Percentiles rank a stretch among this genome's conserved stretches.
Evolutionary conservation across 2,888 invertebrate genomes (phyloP).

Genomic region (Hemithea aestivaria): DNA sequence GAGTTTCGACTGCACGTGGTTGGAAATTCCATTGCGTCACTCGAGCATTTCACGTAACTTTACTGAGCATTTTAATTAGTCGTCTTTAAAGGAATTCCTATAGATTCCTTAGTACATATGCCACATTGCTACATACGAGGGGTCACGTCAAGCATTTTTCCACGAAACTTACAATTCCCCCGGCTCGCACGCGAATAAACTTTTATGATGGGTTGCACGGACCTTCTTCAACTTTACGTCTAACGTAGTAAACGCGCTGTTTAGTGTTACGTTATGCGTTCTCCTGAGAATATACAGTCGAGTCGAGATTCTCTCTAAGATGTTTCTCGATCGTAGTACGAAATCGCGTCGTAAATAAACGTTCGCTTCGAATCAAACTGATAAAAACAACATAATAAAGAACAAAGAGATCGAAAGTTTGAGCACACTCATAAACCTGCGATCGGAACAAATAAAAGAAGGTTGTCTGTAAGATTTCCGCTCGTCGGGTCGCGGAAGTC

Average conservation of each 20-base stretch:
- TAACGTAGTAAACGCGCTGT: slow-evolving; percentile 18
- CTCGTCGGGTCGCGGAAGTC: slow-evolving; percentile 4
- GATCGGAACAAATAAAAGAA: slow-evolving; percentile 7
- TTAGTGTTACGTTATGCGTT: slow-evolving; percentile 12
- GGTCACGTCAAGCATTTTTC: slow-evolving; percentile 16
- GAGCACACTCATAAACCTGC: not conserved
- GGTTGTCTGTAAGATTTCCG: slow-evolving; percentile 12
- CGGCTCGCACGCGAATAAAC: slow-evolving; percentile 25
- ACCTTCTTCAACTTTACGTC: slow-evolving; percentile 23
- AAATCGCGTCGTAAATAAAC: too few relatives aligned
- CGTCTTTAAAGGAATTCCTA: not conserved
- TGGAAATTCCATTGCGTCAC: too few relatives aligned
- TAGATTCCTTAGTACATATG: slow-evolving; percentile 3
- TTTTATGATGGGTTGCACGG: slow-evolving; percentile 26
- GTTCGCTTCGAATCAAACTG: too few relatives aligned
- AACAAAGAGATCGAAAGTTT: slow-evolving; percentile 3
- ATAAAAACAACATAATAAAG: too few relatives aligned
- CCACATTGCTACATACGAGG: slow-evolving; percentile 4
- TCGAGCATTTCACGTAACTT: too few relatives aligned
- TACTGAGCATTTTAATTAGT: too few relatives aligned
- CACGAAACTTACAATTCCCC: slow-evolving; percentile 21
- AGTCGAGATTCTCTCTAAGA: slow-evolving; percentile 6
- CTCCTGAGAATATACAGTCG: slow-evolving; percentile 7
- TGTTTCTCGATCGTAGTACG: too few relatives aligned
- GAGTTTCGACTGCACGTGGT: too few relatives aligned